Percentiles rank a stretch among this genome's conserved stretches.
These are phyloP conservation scores for Bimastos eiseni DNA, from an alignment of 2,888 invertebrate genomes.

Conservation along the genomic window DNA sequence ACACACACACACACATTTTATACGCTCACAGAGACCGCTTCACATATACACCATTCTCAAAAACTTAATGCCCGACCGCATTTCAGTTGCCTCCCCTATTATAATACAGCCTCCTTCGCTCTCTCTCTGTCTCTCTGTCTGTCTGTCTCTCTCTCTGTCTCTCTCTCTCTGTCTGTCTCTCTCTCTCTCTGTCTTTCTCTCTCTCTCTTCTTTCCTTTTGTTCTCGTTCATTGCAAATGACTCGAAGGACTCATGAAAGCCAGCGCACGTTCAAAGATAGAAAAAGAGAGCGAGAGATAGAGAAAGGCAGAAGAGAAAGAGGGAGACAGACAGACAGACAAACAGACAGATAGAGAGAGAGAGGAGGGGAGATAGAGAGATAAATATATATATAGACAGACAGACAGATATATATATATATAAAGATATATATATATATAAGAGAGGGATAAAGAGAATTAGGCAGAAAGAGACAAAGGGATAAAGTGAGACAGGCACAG, in stretches of 20 bases:
- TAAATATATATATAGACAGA: too few species aligned
- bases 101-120: too few species aligned
- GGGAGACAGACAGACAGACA: background rate
- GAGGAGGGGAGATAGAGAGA: too few species aligned
- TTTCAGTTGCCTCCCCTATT: background rate
- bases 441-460: too few species aligned
- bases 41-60: background rate
- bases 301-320: background rate
- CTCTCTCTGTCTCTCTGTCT: too few species aligned
- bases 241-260: background rate
- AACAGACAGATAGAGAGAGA: too few species aligned
- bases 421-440: too few species aligned
- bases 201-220: background rate
- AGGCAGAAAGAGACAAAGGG: background rate
- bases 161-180: background rate
- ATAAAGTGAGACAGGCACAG: background rate
- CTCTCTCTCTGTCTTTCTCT: background rate
- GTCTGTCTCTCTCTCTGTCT: background rate
- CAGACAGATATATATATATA: too few species aligned
- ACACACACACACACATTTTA: slow-evolving; percentile 20
- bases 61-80: background rate
- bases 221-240: slow-evolving; percentile 15
- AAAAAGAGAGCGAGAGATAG: background rate
- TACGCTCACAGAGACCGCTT: background rate
- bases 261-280: background rate